Base-by-base conservation (phyloP, 2,888 invertebrate species). In the Eulithis prunata region DNA sequence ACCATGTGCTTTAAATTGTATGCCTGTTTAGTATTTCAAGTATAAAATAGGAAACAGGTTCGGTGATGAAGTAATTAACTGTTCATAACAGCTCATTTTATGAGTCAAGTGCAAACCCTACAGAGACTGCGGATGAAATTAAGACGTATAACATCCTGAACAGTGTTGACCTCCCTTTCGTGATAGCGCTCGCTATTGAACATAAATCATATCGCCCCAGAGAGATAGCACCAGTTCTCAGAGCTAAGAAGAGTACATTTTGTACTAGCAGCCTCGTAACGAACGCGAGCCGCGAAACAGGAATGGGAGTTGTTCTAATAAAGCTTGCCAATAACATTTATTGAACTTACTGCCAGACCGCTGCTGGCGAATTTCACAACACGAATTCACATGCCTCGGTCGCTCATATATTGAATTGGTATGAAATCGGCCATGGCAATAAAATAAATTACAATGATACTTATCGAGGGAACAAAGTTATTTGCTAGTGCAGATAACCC, bases 61-160 rank as follows among this genome's bases (percentile, higher is more conserved):
- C 21, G 47, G 41, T 66, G 32, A 60, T 63, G 57, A 61, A 65
- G 58, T 66, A 67, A 69, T 68, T 66, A 66, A 66, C 52, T 59
- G 59, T 57, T 63, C 47, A 32, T 36, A 56, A 53, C 43, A 54
- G 51, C 57, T 49, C 21, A 54, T 38, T 49, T 66, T 61, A 58
- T 68, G 41, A 45, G 43, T 49, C 41, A 60, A 45, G 55, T 68
- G 69, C 59, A 69, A 77, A 72, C 74, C 76, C 74, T 71, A 66
- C 59, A 61, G 71, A 71, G 74, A 74, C 72, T 77, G 74, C 69
- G 76, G 76, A 78, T 81, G 79, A 84, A 84, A 85, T 88, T 85
- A 85, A 88, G 87, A 86, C 79, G 81, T 81, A 71, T 81, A 82
- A 84, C 86, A 87, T 87, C 87, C 85, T 88, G 84, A 83, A 78